A percentile compares a stretch with the other conserved stretches of the same genome.
phyloP scores from a whole-genome alignment of 2,113 vertebrate species.

The Microcebus ravelobensis region DNA sequence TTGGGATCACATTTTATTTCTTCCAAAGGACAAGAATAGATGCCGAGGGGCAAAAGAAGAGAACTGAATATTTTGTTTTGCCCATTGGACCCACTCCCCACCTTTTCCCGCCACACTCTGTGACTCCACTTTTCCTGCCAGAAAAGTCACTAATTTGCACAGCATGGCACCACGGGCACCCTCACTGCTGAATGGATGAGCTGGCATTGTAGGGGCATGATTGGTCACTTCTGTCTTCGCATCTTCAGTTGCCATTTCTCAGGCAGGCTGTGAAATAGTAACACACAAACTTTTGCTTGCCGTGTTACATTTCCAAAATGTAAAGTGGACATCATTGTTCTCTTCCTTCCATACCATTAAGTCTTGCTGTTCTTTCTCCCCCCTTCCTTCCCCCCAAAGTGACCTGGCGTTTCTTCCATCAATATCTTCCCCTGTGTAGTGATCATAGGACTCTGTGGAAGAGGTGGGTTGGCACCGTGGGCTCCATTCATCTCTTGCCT shows the following conservation, averaged over 20 bases:
- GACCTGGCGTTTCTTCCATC: neutral
- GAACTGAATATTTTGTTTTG: neutral
- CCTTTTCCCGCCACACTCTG: neutral
- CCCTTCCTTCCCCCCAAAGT: neutral
- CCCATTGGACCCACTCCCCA: neutral
- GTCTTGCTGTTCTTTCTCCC: neutral
- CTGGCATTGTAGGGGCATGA: fast-evolving
- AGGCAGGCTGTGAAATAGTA: neutral
- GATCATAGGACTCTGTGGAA: neutral
- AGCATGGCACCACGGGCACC: fast-evolving
- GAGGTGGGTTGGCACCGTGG: neutral
- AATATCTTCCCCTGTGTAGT: neutral
- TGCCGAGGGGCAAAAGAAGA: neutral
- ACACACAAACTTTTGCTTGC: neutral
- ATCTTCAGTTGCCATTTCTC: neutral
- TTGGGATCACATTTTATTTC: neutral
- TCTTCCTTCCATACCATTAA: neutral
- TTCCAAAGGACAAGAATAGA: neutral
- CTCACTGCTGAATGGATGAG: fast-evolving
- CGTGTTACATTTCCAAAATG: neutral
- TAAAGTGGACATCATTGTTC: neutral
- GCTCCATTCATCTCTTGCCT: neutral
- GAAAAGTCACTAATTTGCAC: neutral
- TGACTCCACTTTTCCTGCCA: neutral
- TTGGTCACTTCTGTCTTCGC: neutral